Base-by-base conservation (phyloP, 1,140 invertebrate genomes). In the Drosophila saltans region DNA sequence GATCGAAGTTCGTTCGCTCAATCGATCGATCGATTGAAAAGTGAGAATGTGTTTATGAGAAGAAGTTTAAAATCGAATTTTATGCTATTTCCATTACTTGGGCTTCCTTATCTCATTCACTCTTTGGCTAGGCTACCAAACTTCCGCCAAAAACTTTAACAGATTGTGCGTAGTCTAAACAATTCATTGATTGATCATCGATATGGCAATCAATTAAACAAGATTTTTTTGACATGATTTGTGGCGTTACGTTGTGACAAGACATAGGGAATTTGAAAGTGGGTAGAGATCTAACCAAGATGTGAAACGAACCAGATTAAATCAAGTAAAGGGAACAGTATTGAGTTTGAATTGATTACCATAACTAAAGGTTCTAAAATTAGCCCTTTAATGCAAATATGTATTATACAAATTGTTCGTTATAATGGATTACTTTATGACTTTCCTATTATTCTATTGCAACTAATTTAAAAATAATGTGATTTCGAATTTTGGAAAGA, bases 171-270 rank as follows among this genome's bases (percentile, higher is more conserved):
- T 68, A 69, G 74, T 80, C 66, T 69, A 66, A 78, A 88, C 84
- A 89, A 89, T 89, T 83, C 72, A 58, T 84, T 89, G 84, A 90
- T 89, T 84, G 84, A 89, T 89, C 71, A 86, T 83, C 77, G 72
- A 72, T 60, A 60, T 69, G 69, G 80, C 80, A 59, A 88, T 88
- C 83, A 86, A 88, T 86, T 88, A 80, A 77, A 72, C 58, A 83
- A 24, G 76, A 76, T 76, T 76, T 59, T 16, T 26, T 59, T 36
- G 8, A 33, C 57, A 77, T 59, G 56, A 66, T 70, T 77, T 76
- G 41, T 30, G 45, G 65, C 78, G 70, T 84, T 83, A 73, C 6
- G 58, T 48, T 56, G 61, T 74, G 80, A 88, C 83, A 82, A 70
- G 79, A n/a, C 55, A 36, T 69, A 80, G 69, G 66, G 78, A 84